Base-by-base conservation (phyloP, 2,797 vertebrate genomes). In the Heteromormyrus szaboi region DNA sequence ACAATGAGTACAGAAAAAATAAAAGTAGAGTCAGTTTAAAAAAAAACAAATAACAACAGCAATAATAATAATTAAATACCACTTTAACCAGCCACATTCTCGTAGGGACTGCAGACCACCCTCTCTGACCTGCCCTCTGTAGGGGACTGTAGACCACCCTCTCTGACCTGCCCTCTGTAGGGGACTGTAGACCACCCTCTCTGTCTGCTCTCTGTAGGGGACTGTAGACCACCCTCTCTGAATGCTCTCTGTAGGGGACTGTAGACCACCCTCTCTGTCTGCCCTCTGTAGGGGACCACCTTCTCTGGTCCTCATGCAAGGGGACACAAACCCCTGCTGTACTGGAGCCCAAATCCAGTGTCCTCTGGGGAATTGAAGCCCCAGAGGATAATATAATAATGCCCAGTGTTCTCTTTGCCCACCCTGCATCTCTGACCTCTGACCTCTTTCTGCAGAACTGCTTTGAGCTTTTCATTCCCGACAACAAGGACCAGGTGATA, bases 401-500 rank as follows among this genome's bases (percentile, higher is more conserved):
- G 59, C 5, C 22, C n/a, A 48, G 19, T 50, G 65, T 33, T 72
- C 65, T 29, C 65, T 17, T 72, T 72, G 12, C 62, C 22, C 62
- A 50, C 37, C 14, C n/a, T 50, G n/a, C 81, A 56, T 0, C 62
- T 83, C 68, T 85, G 50, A 46, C 37, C 83, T 83, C 81, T 85
- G 50, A 48, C 37, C 37, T 85, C 11, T 50, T 87, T 8, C 9
- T 48, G 81, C 95, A 99, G 98, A 99, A 99, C 95, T 99, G 98
- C 94, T 99, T 99, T 0, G 98, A 99, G 95, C 97, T 99, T 86
- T 99, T 97, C 92, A 99, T 99, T 93, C 97, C 98, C 0, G 97
- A 99, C 95, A 98, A 98, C 92, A 99, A 97, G 91, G 98, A 99
- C 94, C 98, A 99, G 93, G 97, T 99, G 90, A 99, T 99, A 92